phyloP scores from a whole-genome alignment of 1,140 invertebrate genomes.

The Cyphomyrmex costatus region DNA sequence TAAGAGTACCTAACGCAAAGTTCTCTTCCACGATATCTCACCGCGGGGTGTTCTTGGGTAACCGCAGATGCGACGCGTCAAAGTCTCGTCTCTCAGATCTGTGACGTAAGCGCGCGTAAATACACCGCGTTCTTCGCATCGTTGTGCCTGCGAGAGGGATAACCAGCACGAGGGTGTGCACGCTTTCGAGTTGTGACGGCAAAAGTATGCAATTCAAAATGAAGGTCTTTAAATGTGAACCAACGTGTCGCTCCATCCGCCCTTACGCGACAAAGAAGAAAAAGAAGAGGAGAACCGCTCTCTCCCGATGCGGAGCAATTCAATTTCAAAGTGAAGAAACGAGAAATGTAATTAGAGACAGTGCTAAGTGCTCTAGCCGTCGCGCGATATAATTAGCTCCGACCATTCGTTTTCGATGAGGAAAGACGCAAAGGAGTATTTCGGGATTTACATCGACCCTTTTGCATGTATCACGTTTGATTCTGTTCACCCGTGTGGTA shows the following conservation, averaged over 20 bases:
- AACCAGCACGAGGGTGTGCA: conserved; percentile 25
- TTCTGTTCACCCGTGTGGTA: neutral
- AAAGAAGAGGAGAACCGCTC: conserved; percentile 7
- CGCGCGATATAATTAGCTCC: conserved; percentile 56
- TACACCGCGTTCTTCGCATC: conserved; percentile 26
- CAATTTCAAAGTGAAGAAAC: conserved; percentile 57
- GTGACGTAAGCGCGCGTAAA: conserved; percentile 66
- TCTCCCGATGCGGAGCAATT: conserved; percentile 37
- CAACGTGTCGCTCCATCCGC: conserved; percentile 16
- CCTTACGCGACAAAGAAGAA: conserved; percentile 29
- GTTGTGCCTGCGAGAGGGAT: conserved; percentile 43
- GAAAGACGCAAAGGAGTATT: conserved; percentile 14
- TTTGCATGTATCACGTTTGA: conserved; percentile 16
- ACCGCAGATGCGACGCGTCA: conserved; percentile 76
- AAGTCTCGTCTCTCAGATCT: conserved; percentile 64
- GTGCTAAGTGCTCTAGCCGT: conserved; percentile 46
- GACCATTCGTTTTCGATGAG: conserved; percentile 9
- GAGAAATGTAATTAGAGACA: conserved; percentile 63
- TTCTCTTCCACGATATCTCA: conserved; percentile 73
- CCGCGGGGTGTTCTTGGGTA: conserved; percentile 74
- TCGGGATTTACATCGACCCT: conserved; percentile 34
- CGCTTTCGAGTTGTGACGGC: conserved; percentile 14
- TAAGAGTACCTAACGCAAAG: conserved; percentile 66
- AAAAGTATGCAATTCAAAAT: conserved; percentile 52
- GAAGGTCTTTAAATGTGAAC: conserved; percentile 46